Percentiles rank a stretch among this genome's conserved stretches.
These are phyloP conservation scores for Thaumetopoea pityocampa DNA, from an alignment of 1,140 invertebrate genomes.

Conservation along the genomic window DNA sequence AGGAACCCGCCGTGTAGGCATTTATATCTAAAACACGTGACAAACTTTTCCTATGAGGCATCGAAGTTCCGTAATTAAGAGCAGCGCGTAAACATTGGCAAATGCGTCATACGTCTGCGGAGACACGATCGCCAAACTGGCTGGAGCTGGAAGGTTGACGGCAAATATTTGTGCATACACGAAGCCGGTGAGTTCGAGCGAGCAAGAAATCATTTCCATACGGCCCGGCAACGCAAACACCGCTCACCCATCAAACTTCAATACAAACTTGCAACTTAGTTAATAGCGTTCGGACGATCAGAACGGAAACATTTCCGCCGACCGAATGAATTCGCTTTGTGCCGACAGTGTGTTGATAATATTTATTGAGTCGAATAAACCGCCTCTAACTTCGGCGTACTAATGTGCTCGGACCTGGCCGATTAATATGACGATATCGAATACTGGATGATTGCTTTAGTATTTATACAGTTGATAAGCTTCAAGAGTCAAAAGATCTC, in stretches of 20 bases:
- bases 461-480: no score
- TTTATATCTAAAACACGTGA: constrained; percentile 5
- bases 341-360: no score
- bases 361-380: no score
- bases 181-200: constrained; percentile 51
- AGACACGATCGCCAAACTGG: constrained; percentile 43
- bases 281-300: constrained; percentile 58
- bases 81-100: constrained; percentile 22
- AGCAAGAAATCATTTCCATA: constrained; percentile 70
- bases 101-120: constrained; percentile 37
- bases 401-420: no score
- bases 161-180: constrained; percentile 60
- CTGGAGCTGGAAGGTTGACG: constrained; percentile 41
- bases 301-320: constrained; percentile 29
- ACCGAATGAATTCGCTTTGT: constrained; percentile 13
- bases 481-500: no score
- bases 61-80: constrained; percentile 27
- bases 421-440: no score
- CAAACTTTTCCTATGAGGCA: constrained; percentile 14
- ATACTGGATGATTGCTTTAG: no score
- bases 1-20: no score
- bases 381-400: no score
- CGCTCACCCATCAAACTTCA: constrained; percentile 61
- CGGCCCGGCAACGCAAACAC: constrained; percentile 49
- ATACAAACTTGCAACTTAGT: constrained; percentile 60